Base-by-base conservation (phyloP, 2,797 vertebrate species). In the Anabas testudineus region DNA sequence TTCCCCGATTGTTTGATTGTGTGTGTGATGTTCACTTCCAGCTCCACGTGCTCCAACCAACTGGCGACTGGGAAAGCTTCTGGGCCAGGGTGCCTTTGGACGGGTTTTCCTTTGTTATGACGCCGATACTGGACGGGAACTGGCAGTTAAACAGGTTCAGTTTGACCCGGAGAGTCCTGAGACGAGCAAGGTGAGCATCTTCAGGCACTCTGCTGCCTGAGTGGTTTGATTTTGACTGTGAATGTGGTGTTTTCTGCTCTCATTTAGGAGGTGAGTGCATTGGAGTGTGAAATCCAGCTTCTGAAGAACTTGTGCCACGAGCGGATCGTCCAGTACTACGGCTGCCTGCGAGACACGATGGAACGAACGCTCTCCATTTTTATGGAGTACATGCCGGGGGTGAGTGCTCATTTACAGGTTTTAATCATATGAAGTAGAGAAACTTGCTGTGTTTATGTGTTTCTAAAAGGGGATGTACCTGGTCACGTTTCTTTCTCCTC, bases 311-410 rank as follows among this genome's bases (percentile, higher is more conserved):
- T 99, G 60, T 94, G 96, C 48, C 96, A 99, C 26, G 98, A 99
- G 82, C 94, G 97, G 63, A 99, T 99, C 63, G 97, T 99, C 79
- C 98, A 99, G 87, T 99, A 99, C 94, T 99, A 99, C 0, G 98
- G 98, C 83, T 99, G 97, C 49, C 87, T 99, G 85, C 93, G 96
- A 47, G 98, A 99, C 88, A 87, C 95, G 0, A 94, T 95, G 15
- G 97, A 99, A 90, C 94, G 95, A 60, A 99, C 96, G 0, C 97
- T 99, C 28, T 99, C 98, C 57, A 99, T 99, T 90, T 99, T 99
- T 86, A 99, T 99, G 97, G 98, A 99, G 85, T 96, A 98, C 87
- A 99, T 99, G 98, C 97, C 98, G 9, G 98, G 98, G 90, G 98
- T 99, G 92, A 96, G 93, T 65, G 2, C 15, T 9, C 26, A 0